Conservation (phyloP, 1,140 invertebrate genomes). For the Panulirus ornatus region DNA sequence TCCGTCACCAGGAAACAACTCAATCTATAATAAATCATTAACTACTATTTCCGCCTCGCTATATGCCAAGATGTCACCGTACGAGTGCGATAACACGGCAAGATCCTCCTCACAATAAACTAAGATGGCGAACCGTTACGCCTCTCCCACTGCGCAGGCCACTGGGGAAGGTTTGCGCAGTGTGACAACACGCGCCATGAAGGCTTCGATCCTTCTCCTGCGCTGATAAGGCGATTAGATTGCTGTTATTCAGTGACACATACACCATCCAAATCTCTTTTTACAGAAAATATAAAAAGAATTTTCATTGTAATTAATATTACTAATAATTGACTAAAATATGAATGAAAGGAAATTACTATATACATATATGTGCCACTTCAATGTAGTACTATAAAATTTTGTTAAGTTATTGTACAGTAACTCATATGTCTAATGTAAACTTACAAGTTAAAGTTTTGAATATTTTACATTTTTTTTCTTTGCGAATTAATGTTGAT, state of each 20-base stretch:
- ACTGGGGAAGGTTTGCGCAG: neutral
- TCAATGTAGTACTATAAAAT: no score
- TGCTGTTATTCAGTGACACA: neutral
- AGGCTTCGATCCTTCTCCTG: neutral
- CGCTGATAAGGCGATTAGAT: neutral
- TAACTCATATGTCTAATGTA: no score
- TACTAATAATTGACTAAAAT: no score
- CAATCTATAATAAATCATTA: constrained; percentile 26
- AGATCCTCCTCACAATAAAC: constrained; percentile 42
- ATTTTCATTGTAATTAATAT: no score
- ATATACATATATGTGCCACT: no score
- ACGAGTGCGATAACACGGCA: constrained; percentile 37
- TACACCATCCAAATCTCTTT: neutral
- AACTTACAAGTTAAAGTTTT: no score
- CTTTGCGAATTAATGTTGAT: no score
- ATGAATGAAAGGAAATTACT: no score
- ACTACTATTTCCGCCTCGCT: constrained; percentile 21
- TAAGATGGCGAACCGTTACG: constrained; percentile 73
- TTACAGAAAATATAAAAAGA: neutral
- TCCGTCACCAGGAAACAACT: constrained; percentile 42
- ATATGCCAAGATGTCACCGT: constrained; percentile 39
- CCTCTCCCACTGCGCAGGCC: constrained; percentile 21
- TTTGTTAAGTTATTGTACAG: no score
- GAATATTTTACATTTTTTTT: no score
- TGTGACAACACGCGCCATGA: neutral